These are phyloP conservation scores for Girardia tigrina DNA, from an alignment of 2,888 invertebrate genomes.

Conservation along the genomic window DNA sequence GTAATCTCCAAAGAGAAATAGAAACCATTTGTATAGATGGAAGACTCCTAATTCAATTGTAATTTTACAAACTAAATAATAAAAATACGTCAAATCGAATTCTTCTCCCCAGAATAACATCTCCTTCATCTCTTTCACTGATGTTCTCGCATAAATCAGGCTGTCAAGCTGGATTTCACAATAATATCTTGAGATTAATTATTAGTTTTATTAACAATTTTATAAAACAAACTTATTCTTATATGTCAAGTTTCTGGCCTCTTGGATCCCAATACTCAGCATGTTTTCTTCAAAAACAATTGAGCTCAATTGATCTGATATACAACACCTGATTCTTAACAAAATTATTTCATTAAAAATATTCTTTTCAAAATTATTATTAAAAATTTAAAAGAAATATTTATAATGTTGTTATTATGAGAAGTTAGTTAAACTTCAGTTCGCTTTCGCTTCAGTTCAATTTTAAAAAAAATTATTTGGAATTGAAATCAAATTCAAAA, in stretches of 20 bases:
- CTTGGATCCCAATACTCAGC: background rate
- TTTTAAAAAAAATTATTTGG: too few species aligned
- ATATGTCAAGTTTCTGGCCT: background rate
- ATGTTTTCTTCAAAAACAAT: background rate
- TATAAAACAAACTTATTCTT: background rate
- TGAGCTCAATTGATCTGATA: background rate
- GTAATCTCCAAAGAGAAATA: background rate
- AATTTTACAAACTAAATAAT: background rate
- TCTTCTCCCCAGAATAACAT: conserved; percentile 15
- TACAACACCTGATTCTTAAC: background rate
- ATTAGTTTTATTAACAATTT: background rate
- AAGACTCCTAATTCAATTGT: background rate
- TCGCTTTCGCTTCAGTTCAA: too few species aligned
- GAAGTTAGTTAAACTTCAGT: too few species aligned
- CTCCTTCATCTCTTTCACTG: background rate
- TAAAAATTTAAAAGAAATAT: too few species aligned
- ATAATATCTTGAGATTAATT: background rate
- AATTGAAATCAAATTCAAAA: too few species aligned
- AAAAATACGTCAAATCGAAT: background rate
- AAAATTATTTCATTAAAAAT: background rate
- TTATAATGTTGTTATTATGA: too few species aligned
- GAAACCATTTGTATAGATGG: background rate
- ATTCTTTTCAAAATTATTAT: too few species aligned
- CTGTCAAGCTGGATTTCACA: background rate
- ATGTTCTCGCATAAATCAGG: background rate